Evolutionary conservation across 2,888 invertebrate species (phyloP).

Genomic region (Druceiella hillmani): DNA sequence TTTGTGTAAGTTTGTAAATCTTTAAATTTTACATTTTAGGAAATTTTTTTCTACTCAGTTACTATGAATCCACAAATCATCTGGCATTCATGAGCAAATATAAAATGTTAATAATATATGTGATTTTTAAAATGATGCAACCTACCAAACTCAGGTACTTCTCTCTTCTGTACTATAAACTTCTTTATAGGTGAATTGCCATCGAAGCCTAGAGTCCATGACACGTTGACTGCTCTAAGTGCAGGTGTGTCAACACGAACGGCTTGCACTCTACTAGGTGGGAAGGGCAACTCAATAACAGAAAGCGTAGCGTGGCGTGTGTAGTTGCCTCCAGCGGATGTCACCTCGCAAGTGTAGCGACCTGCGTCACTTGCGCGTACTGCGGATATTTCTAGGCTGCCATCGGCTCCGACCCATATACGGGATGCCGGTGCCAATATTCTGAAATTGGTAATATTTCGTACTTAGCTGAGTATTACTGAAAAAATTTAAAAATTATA

Average conservation of each 20-base stretch:
- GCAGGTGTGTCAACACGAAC: conserved; percentile 58
- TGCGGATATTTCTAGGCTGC: conserved; percentile 81
- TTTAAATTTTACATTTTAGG: too few species aligned
- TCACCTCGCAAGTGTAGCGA: conserved; percentile 85
- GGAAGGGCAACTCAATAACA: conserved; percentile 91
- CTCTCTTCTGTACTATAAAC: conserved; percentile 86
- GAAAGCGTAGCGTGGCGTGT: conserved; percentile 73
- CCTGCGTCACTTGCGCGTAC: conserved; percentile 92
- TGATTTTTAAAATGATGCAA: too few species aligned
- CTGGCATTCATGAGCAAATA: too few species aligned
- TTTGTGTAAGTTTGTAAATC: too few species aligned
- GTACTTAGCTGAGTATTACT: too few species aligned
- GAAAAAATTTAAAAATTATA: too few species aligned
- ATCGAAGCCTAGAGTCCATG: conserved; percentile 95
- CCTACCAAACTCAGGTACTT: conserved; percentile 82
- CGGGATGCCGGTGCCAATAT: conserved; percentile 58
- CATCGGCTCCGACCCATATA: conserved; percentile 71
- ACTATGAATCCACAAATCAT: too few species aligned
- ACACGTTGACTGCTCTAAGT: conserved; percentile 79
- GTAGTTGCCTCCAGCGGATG: conserved; percentile 89
- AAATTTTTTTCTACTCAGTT: too few species aligned
- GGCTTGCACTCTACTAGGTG: conserved; percentile 84
- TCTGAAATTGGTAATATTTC: conserved; percentile 30
- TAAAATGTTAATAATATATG: too few species aligned
- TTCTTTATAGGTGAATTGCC: conserved; percentile 94